Evolutionary conservation across 2,888 invertebrate genomes (phyloP), one percentile per base, ranked within the genome.

Genomic region (Drosophila birchii): DNA sequence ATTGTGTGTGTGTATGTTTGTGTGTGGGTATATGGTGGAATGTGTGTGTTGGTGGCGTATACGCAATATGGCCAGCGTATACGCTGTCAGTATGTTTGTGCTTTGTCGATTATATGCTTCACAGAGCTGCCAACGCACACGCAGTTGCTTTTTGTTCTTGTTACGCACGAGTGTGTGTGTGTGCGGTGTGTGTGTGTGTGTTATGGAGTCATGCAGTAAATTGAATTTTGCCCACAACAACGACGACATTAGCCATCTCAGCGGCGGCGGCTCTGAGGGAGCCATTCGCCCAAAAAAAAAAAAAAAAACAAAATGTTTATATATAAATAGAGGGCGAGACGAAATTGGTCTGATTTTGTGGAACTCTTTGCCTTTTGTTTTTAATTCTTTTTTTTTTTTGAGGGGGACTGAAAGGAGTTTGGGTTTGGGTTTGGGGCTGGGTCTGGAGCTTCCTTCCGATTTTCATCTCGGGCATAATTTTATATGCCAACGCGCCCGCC

Each of bases 201-300:
- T 68, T 77, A 86, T 86, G 80, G 85, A 86, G 85, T 85, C 82
- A 66, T 82, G 76, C 82, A 85, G 84, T 86, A 88, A 88, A 88
- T 88, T 88, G 87, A 88, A 88, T 88, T 88, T 87, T 83, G 73
- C 78, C 83, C 87, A 83, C 84, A 83, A 78, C 82, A 84, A 84
- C 77, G 84, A 84, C 80, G 84, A 84, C 81, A 84, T 84, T 84
- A 84, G 86, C 86, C 81, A 81, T 84, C 86, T 84, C 83, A 62
- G 54, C 51, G 8, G 51, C 39, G 62, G 29, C 26, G 26, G 45
- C 45, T 16, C 18, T 29, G 36, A 39, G 53, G 45, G 49, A 49
- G 51, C 18, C 38, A 14, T 14, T 51, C 32, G 20, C 20, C 3
- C 12, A 16, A 23, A 14, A 39, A 39, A 39, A 14, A 39, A 39